phyloP scores from a whole-genome alignment of 2,888 invertebrate species.

The Charanyca ferruginea region DNA sequence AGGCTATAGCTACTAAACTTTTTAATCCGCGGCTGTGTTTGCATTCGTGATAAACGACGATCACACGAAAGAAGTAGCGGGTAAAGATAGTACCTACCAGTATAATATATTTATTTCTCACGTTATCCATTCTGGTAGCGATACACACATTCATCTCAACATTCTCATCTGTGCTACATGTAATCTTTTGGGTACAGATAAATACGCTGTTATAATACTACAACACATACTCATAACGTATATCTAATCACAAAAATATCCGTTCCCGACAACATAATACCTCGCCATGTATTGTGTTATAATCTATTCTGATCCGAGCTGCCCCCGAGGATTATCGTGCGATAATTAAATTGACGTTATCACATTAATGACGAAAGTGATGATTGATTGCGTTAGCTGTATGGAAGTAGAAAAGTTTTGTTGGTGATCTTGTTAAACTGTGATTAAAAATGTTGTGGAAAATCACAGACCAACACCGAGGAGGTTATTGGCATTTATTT shows the following conservation, averaged over 20 bases:
- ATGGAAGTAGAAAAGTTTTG: constrained; percentile 24
- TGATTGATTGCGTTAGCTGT: constrained; percentile 63
- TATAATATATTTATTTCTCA: no score
- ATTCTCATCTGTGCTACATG: no score
- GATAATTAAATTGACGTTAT: constrained; percentile 62
- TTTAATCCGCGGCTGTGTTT: no score
- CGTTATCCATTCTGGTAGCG: no score
- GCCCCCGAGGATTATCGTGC: constrained; percentile 56
- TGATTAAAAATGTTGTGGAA: constrained; percentile 15
- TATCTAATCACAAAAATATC: constrained; percentile 45
- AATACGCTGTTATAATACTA: neutral
- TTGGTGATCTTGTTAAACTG: constrained; percentile 35
- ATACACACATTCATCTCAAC: no score
- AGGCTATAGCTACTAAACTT: no score
- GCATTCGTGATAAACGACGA: no score
- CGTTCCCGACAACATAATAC: constrained; percentile 47
- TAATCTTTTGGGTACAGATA: neutral
- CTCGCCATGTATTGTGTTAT: constrained; percentile 34
- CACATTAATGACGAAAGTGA: constrained; percentile 60
- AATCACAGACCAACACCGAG: neutral
- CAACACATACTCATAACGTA: neutral
- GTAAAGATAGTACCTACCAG: no score
- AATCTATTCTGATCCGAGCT: constrained; percentile 50
- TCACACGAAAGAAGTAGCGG: no score
- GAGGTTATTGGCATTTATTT: no score